Base-by-base conservation (phyloP, 1,140 invertebrate genomes). In the Halyomorpha halys region DNA sequence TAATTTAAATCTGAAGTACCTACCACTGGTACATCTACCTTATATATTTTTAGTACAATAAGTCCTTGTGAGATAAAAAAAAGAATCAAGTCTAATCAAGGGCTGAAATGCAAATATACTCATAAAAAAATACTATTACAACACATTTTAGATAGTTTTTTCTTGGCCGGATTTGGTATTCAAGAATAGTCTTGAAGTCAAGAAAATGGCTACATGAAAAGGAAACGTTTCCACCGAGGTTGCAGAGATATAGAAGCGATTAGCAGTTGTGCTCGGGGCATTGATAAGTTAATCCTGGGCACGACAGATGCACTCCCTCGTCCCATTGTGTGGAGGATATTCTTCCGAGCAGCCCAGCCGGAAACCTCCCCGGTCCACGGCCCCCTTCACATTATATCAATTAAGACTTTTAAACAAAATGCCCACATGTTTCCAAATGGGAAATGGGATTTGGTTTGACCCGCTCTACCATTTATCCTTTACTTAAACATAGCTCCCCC, bases 321-420 rank as follows among this genome's bases (percentile, higher is more conserved):
- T 49, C 47, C 47, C 47, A 49, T 18, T 21, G 21, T 18, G 11
- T 16, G 3, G 21, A 16, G 3, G 47, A 49, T 49, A 49, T 49
- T 49, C 47, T 49, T 49, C 47, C 5, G 47, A 49, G n/a, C 47
- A 18, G 47, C 5, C 47, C 5, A 49, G 47, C 47, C 21, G 47
- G 47, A 49, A 49, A 49, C 47, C 47, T 49, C 1, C 1, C 9
- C 47, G n/a, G 6, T 49, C 47, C 47, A 5, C 21, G 1, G 3
- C 1, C n/a, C 47, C 5, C 11, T 11, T 16, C 47, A 49, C 5
- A 49, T 49, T 49, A 49, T 49, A 49, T 49, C 47, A 49, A 49
- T 49, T 49, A 49, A 49, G 47, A 49, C 47, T 49, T 49, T 49
- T 49, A 49, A 49, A 49, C 47, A 49, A 49, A 49, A 49, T 49